Base-by-base conservation (phyloP, 2,797 vertebrate species). In the Chiroxiphia lanceolata region DNA sequence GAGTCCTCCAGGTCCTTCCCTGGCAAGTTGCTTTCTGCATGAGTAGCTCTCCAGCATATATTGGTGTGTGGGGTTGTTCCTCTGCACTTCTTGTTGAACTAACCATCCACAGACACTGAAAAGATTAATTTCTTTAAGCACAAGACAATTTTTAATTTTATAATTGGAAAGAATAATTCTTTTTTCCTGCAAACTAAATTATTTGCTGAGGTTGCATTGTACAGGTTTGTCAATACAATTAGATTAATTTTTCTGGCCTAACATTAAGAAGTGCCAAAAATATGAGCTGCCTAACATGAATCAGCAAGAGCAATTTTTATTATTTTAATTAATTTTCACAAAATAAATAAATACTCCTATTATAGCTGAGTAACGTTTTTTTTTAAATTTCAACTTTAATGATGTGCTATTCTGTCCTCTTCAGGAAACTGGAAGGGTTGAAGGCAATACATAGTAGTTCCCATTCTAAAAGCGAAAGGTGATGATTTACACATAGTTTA, bases 381-480 rank as follows among this genome's bases (percentile, higher is more conserved):
- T 75, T 61, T 70, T 23, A 23, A 11, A 65, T 86, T 90, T 87
- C 27, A 60, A 20, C 21, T 74, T 86, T 19, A 70, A 79, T 70
- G 21, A 22, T 75, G 9, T 51, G 15, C n/a, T 80, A 6, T 45
- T 9, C 18, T 79, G 3, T 79, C 17, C 20, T 53, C 85, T 87
- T 33, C 63, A 67, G 56, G 48, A 83, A 6, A 31, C 13, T 54
- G 27, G 15, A 83, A 82, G 7, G 4, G 3, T 64, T 53, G 51
- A 84, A 80, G 18, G 6, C 22, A 47, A 25, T 63, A 40, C 33
- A 25, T 44, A 68, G 44, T 14, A 80, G 19, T 9, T 88, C 27
- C 84, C 38, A 47, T 59, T 90, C 48, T 63, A 48, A 85, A 82
- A 77, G 21, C 17, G 64, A 33, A 91, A 93, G 36, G 22, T 36